Conservation (phyloP, 1,140 invertebrate genomes). For the Microplitis mediator region DNA sequence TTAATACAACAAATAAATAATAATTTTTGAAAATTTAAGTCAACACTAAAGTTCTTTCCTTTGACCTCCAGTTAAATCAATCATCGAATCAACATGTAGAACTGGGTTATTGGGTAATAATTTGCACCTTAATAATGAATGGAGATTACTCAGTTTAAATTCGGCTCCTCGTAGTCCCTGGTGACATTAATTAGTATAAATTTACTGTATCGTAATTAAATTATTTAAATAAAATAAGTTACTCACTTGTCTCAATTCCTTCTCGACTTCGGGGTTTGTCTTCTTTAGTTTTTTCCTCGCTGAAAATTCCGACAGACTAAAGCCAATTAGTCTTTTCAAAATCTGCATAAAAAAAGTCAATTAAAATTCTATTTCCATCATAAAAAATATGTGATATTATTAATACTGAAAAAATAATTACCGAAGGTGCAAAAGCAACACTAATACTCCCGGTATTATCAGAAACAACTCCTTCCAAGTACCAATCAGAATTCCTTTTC, state of each 20-base stretch:
- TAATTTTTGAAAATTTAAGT: no score
- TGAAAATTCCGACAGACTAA: slow-evolving; percentile 46
- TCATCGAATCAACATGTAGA: no score
- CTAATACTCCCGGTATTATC: slow-evolving; percentile 47
- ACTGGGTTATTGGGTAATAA: no score
- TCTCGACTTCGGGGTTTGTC: slow-evolving; percentile 41
- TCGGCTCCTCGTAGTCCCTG: not conserved
- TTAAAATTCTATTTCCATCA: not conserved
- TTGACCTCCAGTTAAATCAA: no score
- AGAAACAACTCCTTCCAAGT: slow-evolving; percentile 42
- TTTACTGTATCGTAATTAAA: not conserved
- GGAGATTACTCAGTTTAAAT: not conserved
- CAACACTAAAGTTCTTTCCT: no score
- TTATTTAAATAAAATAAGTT: not conserved
- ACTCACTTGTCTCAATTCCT: slow-evolving; percentile 43
- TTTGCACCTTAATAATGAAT: no score
- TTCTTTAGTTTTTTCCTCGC: slow-evolving; percentile 48
- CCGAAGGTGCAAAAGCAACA: slow-evolving; percentile 48
- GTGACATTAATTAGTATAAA: not conserved
- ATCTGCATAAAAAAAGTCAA: slow-evolving; percentile 39
- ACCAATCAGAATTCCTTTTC: slow-evolving; percentile 41
- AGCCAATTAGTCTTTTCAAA: slow-evolving; percentile 47
- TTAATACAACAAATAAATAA: no score
- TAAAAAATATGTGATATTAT: not conserved
- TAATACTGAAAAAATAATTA: slow-evolving; percentile 15